Evolutionary conservation across 2,113 vertebrate genomes (phyloP).

Genomic region (Microcebus griseorufus): DNA sequence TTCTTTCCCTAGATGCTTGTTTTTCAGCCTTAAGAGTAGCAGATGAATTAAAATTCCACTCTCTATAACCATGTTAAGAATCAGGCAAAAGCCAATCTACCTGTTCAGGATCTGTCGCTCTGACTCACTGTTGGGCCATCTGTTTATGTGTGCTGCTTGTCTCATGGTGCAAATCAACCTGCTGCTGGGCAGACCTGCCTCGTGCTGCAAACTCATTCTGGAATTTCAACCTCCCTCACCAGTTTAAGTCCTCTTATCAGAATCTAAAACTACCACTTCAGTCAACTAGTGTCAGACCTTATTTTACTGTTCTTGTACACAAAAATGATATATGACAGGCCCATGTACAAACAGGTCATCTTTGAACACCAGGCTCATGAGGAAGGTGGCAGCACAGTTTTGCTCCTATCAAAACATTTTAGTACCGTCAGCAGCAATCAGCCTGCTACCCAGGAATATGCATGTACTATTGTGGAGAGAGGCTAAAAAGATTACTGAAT

Average conservation of each 20-base stretch:
- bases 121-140: constrained; percentile 58
- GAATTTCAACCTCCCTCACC: constrained; percentile 66
- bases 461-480: constrained; percentile 27
- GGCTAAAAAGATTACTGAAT: constrained; percentile 76
- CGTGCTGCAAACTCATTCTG: constrained; percentile 65
- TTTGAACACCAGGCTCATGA: not conserved
- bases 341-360: constrained; percentile 31
- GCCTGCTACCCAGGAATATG: constrained; percentile 57
- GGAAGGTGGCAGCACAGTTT: constrained; percentile 18
- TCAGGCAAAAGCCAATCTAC: constrained; percentile 59
- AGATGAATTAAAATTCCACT: constrained; percentile 43
- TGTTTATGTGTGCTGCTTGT: constrained; percentile 54
- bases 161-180: constrained; percentile 58
- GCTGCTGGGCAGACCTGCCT: constrained; percentile 63
- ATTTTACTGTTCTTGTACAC: constrained; percentile 13
- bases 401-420: constrained; percentile 35
- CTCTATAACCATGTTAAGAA: constrained; percentile 16
- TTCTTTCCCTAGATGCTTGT: constrained; percentile 47
- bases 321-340: constrained; percentile 1
- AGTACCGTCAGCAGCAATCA: constrained; percentile 40
- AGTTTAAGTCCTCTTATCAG: constrained; percentile 52
- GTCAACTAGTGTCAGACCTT: constrained; percentile 56
- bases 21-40: constrained; percentile 39
- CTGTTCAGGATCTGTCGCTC: constrained; percentile 56
- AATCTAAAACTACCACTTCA: constrained; percentile 68